Percentiles rank a stretch among this genome's conserved stretches.
These are phyloP conservation scores for Pelodiscus sinensis DNA, from an alignment of 2,113 vertebrate species.

Conservation along the genomic window DNA sequence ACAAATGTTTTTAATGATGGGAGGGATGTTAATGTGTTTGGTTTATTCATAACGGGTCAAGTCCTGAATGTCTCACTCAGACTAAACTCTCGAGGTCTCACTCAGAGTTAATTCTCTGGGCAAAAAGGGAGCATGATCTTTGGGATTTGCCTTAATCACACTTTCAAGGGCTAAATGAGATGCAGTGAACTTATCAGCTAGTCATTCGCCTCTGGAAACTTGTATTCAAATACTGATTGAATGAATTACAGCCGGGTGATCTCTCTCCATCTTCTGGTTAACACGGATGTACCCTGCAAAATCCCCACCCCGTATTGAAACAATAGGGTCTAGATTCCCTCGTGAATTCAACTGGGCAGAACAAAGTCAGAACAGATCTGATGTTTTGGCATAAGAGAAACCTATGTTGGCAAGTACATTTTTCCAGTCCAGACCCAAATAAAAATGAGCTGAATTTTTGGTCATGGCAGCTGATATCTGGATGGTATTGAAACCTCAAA, in stretches of 20 bases:
- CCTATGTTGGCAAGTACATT: background rate
- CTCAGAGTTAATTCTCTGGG: no score
- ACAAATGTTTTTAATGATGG: background rate
- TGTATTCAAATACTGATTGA: background rate
- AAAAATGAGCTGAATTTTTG: background rate
- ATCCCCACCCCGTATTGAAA: background rate
- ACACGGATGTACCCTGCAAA: background rate
- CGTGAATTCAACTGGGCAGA: background rate
- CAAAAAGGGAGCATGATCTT: background rate
- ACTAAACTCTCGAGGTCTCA: background rate
- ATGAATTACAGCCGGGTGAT: background rate
- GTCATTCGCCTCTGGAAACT: background rate
- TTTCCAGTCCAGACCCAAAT: background rate
- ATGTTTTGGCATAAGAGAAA: fast-evolving
- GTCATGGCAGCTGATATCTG: background rate
- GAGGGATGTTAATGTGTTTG: fast-evolving
- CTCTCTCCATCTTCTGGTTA: background rate
- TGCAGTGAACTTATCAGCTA: background rate
- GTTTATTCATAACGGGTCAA: background rate
- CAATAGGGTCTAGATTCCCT: background rate
- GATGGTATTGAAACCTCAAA: background rate
- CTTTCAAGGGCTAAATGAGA: background rate
- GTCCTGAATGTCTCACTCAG: background rate
- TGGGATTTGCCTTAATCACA: fast-evolving
- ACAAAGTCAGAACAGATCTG: background rate